Evolutionary conservation across 2,113 vertebrate species (phyloP).

Genomic region (Sebastes fasciatus): DNA sequence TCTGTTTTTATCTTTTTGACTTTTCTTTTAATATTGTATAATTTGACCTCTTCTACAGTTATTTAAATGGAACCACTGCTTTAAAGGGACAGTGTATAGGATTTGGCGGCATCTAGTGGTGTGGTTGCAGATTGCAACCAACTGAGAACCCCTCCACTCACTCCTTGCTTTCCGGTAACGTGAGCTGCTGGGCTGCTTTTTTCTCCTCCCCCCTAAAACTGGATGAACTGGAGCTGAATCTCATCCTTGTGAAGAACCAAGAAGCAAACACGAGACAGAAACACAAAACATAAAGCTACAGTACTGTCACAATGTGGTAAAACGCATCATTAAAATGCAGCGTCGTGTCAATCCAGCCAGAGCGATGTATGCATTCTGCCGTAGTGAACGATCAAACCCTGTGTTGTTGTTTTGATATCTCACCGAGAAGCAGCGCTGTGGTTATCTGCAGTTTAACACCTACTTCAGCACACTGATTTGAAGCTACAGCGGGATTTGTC

Average conservation of each 20-base stretch:
- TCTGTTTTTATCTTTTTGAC: not conserved
- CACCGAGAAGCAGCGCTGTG: not conserved
- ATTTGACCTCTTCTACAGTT: not conserved
- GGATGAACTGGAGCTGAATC: not conserved
- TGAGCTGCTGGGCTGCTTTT: too few species aligned
- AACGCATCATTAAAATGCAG: conserved; percentile 56
- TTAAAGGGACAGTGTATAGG: too few species aligned
- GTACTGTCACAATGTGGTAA: conserved; percentile 18
- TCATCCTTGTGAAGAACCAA: conserved; percentile 22
- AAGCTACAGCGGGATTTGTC: not conserved
- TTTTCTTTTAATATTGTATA: not conserved
- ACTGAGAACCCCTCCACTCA: too few species aligned
- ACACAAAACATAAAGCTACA: not conserved
- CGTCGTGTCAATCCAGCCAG: conserved; percentile 23
- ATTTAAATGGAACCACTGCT: not conserved
- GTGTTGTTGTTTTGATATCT: conserved; percentile 12
- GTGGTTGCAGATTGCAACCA: too few species aligned
- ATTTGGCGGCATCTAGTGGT: too few species aligned
- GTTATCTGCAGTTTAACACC: not conserved
- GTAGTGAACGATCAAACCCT: conserved; percentile 5
- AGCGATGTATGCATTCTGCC: conserved; percentile 1
- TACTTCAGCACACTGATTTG: not conserved
- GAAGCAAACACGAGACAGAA: not conserved
- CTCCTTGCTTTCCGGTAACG: too few species aligned
- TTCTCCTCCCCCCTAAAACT: not conserved